These are phyloP conservation scores for Pantherophis guttatus DNA, from an alignment of 2,113 vertebrate genomes.

Conservation along the genomic window DNA sequence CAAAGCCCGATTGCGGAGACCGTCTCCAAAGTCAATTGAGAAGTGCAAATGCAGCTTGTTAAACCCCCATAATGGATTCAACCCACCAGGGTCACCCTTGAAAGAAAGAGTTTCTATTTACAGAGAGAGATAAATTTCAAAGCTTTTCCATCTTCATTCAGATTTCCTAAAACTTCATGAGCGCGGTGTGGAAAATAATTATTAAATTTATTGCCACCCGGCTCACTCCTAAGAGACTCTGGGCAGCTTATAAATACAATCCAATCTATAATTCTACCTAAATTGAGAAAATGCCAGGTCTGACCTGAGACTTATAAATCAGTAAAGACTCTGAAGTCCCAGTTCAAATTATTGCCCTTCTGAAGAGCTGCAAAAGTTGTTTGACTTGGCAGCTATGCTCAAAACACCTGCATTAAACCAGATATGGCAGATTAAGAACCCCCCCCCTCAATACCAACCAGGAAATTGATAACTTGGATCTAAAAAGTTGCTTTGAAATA, in stretches of 20 bases:
- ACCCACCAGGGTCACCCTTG: not conserved
- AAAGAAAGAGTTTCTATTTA: not conserved
- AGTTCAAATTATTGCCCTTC: not conserved
- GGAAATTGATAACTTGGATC: not conserved
- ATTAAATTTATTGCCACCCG: not conserved
- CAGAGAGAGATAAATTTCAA: not conserved
- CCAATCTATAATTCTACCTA: too few species aligned
- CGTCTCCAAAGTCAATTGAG: not conserved
- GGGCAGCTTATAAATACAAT: not conserved
- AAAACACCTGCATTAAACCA: not conserved
- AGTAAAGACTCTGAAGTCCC: not conserved
- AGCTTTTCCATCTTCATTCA: not conserved
- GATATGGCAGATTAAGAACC: not conserved
- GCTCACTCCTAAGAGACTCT: not conserved
- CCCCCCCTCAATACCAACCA: not conserved
- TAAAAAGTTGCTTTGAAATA: not conserved
- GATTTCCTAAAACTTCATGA: not conserved
- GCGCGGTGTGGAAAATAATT: not conserved
- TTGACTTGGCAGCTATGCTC: not conserved
- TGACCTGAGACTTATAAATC: too few species aligned
- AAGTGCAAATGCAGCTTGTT: not conserved
- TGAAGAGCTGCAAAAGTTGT: not conserved
- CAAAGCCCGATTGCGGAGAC: not conserved
- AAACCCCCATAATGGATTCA: not conserved
- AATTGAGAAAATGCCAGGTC: too few species aligned